phyloP scores from a whole-genome alignment of 2,797 vertebrate species.

The Phrynocephalus forsythii region DNA sequence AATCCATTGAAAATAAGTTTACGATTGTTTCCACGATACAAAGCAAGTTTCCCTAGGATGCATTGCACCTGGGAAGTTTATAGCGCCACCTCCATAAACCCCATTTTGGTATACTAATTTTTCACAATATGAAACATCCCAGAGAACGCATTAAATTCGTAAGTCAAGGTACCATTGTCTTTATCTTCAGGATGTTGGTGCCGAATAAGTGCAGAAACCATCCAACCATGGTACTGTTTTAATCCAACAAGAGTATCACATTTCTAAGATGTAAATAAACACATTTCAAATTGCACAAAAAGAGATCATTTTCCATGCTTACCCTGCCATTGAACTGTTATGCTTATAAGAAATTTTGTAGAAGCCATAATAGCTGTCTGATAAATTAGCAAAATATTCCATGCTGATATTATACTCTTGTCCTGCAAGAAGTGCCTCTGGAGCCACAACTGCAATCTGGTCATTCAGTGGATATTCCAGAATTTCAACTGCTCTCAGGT shows the following conservation, averaged over 20 bases:
- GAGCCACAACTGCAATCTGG: slow-evolving; percentile 88
- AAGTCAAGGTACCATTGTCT: too few species aligned
- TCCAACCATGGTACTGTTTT: background rate
- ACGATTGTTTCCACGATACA: too few species aligned
- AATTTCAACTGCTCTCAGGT: slow-evolving; percentile 74
- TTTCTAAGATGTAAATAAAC: background rate
- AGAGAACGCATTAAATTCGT: too few species aligned
- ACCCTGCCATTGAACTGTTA: slow-evolving; percentile 83
- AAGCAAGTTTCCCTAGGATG: too few species aligned
- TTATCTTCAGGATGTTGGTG: background rate
- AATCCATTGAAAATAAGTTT: too few species aligned
- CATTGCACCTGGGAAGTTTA: too few species aligned
- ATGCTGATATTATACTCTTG: slow-evolving; percentile 84
- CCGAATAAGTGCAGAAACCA: background rate
- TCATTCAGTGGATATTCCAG: slow-evolving; percentile 88
- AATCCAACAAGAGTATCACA: background rate
- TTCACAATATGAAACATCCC: too few species aligned
- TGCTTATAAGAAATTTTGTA: slow-evolving; percentile 90
- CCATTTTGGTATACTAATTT: too few species aligned
- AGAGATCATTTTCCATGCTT: slow-evolving; percentile 41
- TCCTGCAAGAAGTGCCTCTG: slow-evolving; percentile 81
- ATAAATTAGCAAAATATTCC: slow-evolving; percentile 86
- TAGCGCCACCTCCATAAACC: too few species aligned
- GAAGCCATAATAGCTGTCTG: slow-evolving; percentile 89
- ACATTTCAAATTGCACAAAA: slow-evolving; percentile 6